Conservation (phyloP, 2,888 invertebrate species). For the Nephrotoma guestfalica region DNA sequence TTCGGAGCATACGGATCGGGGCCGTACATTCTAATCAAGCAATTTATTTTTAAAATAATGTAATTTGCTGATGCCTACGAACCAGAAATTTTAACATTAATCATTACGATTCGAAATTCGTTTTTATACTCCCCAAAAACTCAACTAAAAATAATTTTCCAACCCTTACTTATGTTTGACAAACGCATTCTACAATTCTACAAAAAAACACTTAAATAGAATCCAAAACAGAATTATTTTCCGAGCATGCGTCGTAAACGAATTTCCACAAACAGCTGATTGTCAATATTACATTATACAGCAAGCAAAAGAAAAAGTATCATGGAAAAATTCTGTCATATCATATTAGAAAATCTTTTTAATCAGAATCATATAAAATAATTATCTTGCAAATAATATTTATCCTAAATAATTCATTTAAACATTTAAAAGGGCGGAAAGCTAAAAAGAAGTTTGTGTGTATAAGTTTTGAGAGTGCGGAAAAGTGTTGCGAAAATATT, state of each 20-base stretch:
- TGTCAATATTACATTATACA: slow-evolving; percentile 8
- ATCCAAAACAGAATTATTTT: background rate
- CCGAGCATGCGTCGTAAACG: background rate
- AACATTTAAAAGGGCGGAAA: background rate
- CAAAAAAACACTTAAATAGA: background rate
- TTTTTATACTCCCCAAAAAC: background rate
- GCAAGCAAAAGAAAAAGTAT: background rate
- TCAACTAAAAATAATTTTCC: background rate
- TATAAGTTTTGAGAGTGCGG: background rate
- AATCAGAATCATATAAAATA: background rate
- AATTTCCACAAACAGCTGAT: slow-evolving; percentile 5
- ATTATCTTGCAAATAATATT: background rate
- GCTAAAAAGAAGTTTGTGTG: background rate
- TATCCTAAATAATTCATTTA: background rate
- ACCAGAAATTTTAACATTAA: too few species aligned
- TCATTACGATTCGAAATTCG: too few species aligned
- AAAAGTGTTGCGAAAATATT: background rate
- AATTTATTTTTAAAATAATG: too few species aligned
- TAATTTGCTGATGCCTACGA: too few species aligned
- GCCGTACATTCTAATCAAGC: too few species aligned
- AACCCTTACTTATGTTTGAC: background rate
- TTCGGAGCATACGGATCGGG: too few species aligned
- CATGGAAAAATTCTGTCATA: background rate
- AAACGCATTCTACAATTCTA: background rate
- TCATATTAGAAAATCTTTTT: background rate